Conservation (phyloP, 2,888 invertebrate genomes). For the Pandemis heparana region DNA sequence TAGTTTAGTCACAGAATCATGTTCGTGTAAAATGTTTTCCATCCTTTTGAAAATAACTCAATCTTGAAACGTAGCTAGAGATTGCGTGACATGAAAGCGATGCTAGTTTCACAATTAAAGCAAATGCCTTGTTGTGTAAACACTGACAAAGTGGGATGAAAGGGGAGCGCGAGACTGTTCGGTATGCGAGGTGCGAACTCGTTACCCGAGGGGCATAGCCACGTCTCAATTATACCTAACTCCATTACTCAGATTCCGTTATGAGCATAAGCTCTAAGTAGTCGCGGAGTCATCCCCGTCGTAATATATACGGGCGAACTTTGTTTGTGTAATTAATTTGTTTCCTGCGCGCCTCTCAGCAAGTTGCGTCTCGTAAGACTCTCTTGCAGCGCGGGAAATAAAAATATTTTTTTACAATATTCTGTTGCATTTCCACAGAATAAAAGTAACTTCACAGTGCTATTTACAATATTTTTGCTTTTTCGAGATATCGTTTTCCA, state of each 20-base stretch:
- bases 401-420: conserved; percentile 23
- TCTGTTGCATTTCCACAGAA: not conserved
- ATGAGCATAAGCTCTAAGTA: conserved; percentile 65
- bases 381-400: conserved; percentile 46
- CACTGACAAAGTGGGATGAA: conserved; percentile 46
- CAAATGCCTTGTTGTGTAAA: conserved; percentile 60
- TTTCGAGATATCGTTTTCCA: conserved; percentile 4
- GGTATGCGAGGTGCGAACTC: conserved; percentile 73
- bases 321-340: conserved; percentile 68
- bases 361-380: conserved; percentile 49
- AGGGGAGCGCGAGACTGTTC: conserved; percentile 51
- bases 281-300: conserved; percentile 50
- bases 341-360: conserved; percentile 50
- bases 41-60: not conserved
- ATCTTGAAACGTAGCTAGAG: not conserved
- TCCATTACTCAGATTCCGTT: conserved; percentile 71
- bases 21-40: no score
- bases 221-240: conserved; percentile 79
- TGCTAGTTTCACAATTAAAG: conserved; percentile 44
- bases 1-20: no score
- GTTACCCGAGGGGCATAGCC: conserved; percentile 73
- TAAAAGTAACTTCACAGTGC: not conserved
- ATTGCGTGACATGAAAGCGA: conserved; percentile 22
- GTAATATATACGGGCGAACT: conserved; percentile 45
- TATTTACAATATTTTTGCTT: not conserved